Conservation (phyloP, 2,797 vertebrate genomes). For the Melanogrammus aeglefinus region DNA sequence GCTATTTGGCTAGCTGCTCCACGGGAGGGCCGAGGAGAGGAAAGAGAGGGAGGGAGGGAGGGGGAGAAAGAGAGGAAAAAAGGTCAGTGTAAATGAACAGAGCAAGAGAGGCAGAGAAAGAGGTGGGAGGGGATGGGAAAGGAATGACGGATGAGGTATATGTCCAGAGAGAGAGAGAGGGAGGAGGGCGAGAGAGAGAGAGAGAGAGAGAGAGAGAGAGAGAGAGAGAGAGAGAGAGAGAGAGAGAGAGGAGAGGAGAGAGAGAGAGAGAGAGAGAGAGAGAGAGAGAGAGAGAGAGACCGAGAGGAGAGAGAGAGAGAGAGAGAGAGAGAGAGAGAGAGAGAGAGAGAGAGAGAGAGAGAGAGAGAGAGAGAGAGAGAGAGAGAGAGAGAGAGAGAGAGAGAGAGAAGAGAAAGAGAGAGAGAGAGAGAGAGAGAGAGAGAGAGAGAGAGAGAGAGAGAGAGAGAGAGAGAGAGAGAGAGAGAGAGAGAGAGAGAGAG, state of each 20-base stretch:
- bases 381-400: background rate
- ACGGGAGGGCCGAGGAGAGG: slow-evolving; percentile 11
- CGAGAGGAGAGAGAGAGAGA: slow-evolving; percentile 2
- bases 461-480: slow-evolving; percentile 11
- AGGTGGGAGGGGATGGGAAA: slow-evolving; percentile 57
- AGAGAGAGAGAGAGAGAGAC: background rate
- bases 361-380: slow-evolving; percentile 1
- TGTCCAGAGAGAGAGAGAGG: background rate
- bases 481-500: background rate
- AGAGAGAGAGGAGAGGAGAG: background rate
- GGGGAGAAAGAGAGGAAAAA: background rate
- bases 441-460: background rate
- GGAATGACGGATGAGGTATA: slow-evolving; percentile 67
- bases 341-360: background rate
- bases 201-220: background rate
- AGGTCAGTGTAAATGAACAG: slow-evolving; percentile 28
- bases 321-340: slow-evolving; percentile 3
- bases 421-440: slow-evolving; percentile 2
- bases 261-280: background rate
- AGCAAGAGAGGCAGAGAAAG: slow-evolving; percentile 10
- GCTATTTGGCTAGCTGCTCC: slow-evolving; percentile 7
- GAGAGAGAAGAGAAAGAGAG: slow-evolving; percentile 9
- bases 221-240: slow-evolving; percentile 6
- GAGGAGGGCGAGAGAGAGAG: slow-evolving; percentile 3
- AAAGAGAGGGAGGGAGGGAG: slow-evolving; percentile 13